Base-by-base conservation (phyloP, 2,888 invertebrate species). In the Calliphora vomitoria region DNA sequence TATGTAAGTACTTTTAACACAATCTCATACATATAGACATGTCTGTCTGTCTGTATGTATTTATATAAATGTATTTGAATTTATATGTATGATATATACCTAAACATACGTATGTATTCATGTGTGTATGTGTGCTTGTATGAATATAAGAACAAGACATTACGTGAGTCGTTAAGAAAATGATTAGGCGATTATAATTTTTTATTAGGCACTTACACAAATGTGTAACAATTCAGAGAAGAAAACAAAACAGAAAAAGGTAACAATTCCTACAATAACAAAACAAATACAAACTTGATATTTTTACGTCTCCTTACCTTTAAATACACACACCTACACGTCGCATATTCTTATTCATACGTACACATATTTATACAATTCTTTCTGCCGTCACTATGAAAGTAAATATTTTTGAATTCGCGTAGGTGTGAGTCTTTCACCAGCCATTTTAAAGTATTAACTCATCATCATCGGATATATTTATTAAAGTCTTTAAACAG, bases 171-270 rank as follows among this genome's bases (percentile, higher is more conserved):
- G 88, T 89, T 89, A 87, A 75, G 82, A 89, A 82, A 85, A 88
- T 89, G 82, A 88, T 89, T 88, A 85, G 87, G 81, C 88, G 88
- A 89, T 89, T 89, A 89, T 89, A 88, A 88, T 85, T 87, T 89
- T 89, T 89, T 89, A 89, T 89, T 83, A 84, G 87, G 82, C 88
- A 86, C 82, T 88, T 89, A 85, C 68, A 71, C 74, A 86, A 87
- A 86, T 89, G 87, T 87, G 81, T 85, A 88, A 87, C 85, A 88
- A 87, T 88, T 88, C 66, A 38, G 0, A 41, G n/a, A 31, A n/a
- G 68, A 35, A 69, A 1, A 60, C 11, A 47, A 66, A 68, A 60
- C n/a, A 60, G 6, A 31, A 58, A 50, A 82, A 69, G 31, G 47
- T 69, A 69, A 60, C 74, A 68, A 62, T 74, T 66, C 38, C 53